These are phyloP conservation scores for Helicoverpa armigera DNA, from an alignment of 1,140 invertebrate species.

Conservation along the genomic window DNA sequence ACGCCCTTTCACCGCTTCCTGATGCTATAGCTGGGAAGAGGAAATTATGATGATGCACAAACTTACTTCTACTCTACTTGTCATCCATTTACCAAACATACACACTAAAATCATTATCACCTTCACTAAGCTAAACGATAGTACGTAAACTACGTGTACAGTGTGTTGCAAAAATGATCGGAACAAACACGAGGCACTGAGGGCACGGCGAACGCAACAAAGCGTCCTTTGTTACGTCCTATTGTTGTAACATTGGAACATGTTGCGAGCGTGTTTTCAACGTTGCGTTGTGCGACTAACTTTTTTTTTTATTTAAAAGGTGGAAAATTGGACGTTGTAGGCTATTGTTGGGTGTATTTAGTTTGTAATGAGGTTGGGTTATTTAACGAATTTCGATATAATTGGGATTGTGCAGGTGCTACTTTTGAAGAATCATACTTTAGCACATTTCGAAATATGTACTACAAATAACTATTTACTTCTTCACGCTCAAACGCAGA, in stretches of 20 bases:
- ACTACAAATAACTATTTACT: too few species aligned
- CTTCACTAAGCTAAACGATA: not conserved
- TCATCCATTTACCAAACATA: too few species aligned
- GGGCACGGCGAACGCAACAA: constrained; percentile 47
- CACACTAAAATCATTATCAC: too few species aligned
- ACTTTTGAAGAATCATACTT: too few species aligned
- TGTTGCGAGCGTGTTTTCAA: constrained; percentile 50
- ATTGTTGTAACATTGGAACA: constrained; percentile 43
- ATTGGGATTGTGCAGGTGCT: too few species aligned
- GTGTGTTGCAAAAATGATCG: constrained; percentile 23
- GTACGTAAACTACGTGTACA: not conserved
- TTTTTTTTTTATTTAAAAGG: constrained; percentile 36
- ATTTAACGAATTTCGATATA: not conserved
- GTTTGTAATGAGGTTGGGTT: constrained; percentile 20
- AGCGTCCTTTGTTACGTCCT: constrained; percentile 49
- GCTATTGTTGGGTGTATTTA: constrained; percentile 38
- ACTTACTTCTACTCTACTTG: too few species aligned
- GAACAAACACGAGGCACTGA: constrained; percentile 43
- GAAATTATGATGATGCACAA: too few species aligned
- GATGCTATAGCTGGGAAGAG: too few species aligned
- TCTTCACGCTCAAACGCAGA: too few species aligned
- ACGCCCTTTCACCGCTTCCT: too few species aligned
- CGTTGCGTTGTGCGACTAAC: constrained; percentile 37
- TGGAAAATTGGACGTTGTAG: constrained; percentile 44
- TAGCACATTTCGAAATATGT: too few species aligned